A percentile compares a stretch with the other conserved stretches of the same genome.
phyloP scores from a whole-genome alignment of 1,140 invertebrate genomes.

The Lasaia peninsularis region DNA sequence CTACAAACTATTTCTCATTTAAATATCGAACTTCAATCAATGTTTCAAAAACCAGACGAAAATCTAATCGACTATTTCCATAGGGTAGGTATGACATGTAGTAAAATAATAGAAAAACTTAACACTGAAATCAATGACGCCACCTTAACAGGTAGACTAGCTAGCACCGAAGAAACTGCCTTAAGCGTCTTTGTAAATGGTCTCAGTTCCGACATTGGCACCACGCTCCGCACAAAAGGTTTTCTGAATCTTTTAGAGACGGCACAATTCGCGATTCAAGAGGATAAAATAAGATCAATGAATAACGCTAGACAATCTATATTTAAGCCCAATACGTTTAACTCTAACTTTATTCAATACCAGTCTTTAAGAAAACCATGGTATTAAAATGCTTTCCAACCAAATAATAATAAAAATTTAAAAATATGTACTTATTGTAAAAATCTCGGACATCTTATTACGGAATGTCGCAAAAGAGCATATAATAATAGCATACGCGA shows the following conservation, averaged over 20 bases:
- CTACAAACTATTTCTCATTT: too few species aligned
- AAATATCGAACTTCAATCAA: conserved; percentile 21
- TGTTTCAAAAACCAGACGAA: conserved; percentile 25
- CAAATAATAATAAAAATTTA: not conserved
- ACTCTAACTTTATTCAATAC: too few species aligned
- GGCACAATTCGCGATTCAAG: conserved; percentile 3
- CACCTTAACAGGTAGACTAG: conserved; percentile 13
- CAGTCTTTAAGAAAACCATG: too few species aligned
- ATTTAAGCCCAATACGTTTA: not conserved
- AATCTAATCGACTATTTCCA: conserved; percentile 19
- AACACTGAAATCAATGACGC: conserved; percentile 20
- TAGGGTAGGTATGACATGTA: conserved; percentile 16
- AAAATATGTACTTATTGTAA: not conserved
- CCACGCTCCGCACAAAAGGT: too few species aligned
- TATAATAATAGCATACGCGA: not conserved
- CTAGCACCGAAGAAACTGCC: conserved; percentile 23
- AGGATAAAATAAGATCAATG: conserved; percentile 14
- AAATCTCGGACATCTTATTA: not conserved
- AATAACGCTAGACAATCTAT: not conserved
- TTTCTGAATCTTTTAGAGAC: not conserved
- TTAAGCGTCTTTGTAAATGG: conserved; percentile 23
- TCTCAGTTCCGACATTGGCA: too few species aligned
- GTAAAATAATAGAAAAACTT: conserved; percentile 28
- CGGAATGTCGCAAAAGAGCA: not conserved
- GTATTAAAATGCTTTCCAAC: not conserved